Evolutionary conservation across 2,888 invertebrate species (phyloP).

Genomic region (Ophioninae sp.): DNA sequence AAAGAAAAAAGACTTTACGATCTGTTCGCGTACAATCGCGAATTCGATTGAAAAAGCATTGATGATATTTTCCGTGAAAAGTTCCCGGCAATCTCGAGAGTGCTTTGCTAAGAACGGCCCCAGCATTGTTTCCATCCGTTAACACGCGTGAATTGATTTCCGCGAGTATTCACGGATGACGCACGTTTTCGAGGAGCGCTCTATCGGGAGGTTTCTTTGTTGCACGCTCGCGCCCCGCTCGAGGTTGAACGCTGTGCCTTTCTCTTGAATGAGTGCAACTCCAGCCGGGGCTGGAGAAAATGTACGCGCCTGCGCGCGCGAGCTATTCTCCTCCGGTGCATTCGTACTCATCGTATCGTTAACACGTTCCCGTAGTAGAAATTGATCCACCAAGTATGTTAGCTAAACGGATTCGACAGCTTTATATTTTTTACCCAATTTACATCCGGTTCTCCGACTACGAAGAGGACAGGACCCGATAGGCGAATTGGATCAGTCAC

Average conservation of each 20-base stretch:
- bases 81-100: background rate
- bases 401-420: slow-evolving; percentile 9
- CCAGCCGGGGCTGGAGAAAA: background rate
- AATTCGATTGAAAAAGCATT: background rate
- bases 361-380: slow-evolving; percentile 35
- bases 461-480: background rate
- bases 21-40: no score
- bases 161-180: slow-evolving; percentile 8
- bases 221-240: slow-evolving; percentile 32
- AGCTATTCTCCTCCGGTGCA: slow-evolving; percentile 12
- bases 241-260: slow-evolving; percentile 37
- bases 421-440: background rate
- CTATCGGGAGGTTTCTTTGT: slow-evolving; percentile 7
- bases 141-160: slow-evolving; percentile 40
- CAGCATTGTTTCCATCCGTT: slow-evolving; percentile 1
- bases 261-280: slow-evolving; percentile 58
- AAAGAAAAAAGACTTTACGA: no score
- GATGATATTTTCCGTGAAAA: slow-evolving; percentile 15
- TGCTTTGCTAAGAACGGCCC: background rate
- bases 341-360: slow-evolving; percentile 18
- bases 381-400: slow-evolving; percentile 20
- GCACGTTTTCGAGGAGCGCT: background rate
- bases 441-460: slow-evolving; percentile 5
- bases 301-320: slow-evolving; percentile 47
- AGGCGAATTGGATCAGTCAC: slow-evolving; percentile 10